Conservation (phyloP, 53 echinoderm and acorn worm species). For the Zoroaster sp. region DNA sequence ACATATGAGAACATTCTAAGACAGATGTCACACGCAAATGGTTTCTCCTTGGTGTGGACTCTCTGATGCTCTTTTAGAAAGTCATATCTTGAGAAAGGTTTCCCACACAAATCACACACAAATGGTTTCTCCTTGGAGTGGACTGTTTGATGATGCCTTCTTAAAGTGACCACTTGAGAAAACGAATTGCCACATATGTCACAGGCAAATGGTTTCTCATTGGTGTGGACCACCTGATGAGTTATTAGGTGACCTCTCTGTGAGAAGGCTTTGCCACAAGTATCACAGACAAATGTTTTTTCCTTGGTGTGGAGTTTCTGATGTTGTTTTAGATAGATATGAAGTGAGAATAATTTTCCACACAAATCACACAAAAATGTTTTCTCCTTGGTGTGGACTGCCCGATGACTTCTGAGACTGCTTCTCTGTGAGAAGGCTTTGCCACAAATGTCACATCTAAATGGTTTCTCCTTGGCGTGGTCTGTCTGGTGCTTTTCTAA, state of each 20-base stretch:
- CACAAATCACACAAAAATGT: background rate
- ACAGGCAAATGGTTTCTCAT: background rate
- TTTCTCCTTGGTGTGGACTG: background rate
- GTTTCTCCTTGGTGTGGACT: background rate
- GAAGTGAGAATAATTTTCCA: background rate
- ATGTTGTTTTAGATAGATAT: background rate
- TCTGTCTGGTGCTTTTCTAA: background rate
- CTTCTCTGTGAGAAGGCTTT: background rate
- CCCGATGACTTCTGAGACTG: background rate
- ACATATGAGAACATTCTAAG: background rate
- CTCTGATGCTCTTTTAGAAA: background rate
- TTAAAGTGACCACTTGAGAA: background rate
- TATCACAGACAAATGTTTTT: background rate
- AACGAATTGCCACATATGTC: background rate
- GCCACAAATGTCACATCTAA: background rate
- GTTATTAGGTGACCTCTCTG: background rate
- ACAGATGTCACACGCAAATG: background rate
- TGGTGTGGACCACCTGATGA: background rate
- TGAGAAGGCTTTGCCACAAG: background rate
- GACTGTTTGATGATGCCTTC: background rate
- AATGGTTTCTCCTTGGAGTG: background rate
- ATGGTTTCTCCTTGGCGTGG: background rate
- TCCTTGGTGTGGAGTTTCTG: background rate
- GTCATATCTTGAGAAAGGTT: background rate
- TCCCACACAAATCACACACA: background rate